Percentiles rank a stretch among this genome's conserved stretches.
Evolutionary conservation across 1,140 invertebrate species (phyloP).

Genomic region (Pseudomyrmex flavicornis): DNA sequence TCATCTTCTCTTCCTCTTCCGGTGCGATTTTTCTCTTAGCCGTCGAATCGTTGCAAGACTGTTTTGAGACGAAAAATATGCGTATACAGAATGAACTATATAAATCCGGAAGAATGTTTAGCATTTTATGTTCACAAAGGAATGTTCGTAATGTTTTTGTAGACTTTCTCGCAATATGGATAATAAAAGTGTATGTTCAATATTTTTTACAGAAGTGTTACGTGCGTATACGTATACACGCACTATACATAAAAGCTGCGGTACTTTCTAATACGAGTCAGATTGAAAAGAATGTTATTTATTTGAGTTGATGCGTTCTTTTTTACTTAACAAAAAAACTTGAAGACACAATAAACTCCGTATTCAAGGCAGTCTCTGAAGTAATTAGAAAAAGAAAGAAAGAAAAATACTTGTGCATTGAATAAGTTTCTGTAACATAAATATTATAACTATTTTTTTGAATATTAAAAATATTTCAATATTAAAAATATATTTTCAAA

Average conservation of each 20-base stretch:
- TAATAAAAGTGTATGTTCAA: background rate
- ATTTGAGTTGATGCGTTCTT: background rate
- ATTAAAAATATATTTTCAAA: background rate
- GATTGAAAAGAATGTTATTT: background rate
- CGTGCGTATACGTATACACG: no score
- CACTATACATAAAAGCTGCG: background rate
- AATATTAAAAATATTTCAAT: background rate
- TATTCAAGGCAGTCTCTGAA: background rate
- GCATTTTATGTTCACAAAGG: background rate
- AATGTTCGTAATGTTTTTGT: background rate
- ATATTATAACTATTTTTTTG: background rate
- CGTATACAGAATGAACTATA: background rate
- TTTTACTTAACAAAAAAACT: background rate
- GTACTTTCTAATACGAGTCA: background rate
- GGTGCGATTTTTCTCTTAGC: conserved; percentile 74
- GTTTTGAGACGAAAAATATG: background rate
- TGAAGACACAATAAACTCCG: background rate
- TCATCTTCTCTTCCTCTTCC: conserved; percentile 82
- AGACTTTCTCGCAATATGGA: background rate
- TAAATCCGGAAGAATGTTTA: background rate
- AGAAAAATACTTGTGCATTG: background rate
- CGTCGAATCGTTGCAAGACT: conserved; percentile 72
- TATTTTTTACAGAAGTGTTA: no score
- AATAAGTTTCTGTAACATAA: background rate
- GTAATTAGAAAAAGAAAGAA: conserved; percentile 39